Percentiles rank a stretch among this genome's conserved stretches.
Conservation (phyloP, 2,113 vertebrate genomes). For the Eurypyga helias region DNA sequence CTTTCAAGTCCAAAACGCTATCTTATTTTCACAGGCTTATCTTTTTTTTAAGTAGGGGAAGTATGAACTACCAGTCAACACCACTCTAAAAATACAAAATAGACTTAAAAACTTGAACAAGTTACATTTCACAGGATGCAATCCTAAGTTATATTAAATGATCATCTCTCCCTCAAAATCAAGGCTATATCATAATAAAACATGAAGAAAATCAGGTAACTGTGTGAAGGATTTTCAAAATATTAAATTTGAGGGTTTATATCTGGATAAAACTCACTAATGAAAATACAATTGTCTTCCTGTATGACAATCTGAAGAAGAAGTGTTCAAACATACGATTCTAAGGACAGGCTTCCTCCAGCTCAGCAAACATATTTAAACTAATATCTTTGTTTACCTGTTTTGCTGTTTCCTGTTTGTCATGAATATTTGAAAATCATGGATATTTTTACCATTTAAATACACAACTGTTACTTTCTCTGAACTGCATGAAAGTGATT, state of each 20-base stretch:
- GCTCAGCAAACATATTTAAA: background rate
- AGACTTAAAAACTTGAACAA: background rate
- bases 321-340: background rate
- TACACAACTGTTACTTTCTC: background rate
- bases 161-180: background rate
- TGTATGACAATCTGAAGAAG: background rate
- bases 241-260: background rate
- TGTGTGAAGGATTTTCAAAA: background rate
- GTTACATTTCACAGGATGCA: background rate
- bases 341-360: background rate
- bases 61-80: background rate
- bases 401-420: background rate
- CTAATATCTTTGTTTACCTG: background rate
- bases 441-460: background rate
- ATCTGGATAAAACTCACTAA: background rate
- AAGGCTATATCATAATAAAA: background rate
- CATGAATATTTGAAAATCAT: background rate
- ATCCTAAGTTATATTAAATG: background rate
- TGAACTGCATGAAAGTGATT: background rate
- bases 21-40: background rate
- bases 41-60: background rate
- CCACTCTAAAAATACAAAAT: background rate
- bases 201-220: background rate
- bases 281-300: background rate
- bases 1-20: background rate